A percentile compares a stretch with the other conserved stretches of the same genome.
Conservation (phyloP, 2,888 invertebrate species). For the Nymphalis polychloros region DNA sequence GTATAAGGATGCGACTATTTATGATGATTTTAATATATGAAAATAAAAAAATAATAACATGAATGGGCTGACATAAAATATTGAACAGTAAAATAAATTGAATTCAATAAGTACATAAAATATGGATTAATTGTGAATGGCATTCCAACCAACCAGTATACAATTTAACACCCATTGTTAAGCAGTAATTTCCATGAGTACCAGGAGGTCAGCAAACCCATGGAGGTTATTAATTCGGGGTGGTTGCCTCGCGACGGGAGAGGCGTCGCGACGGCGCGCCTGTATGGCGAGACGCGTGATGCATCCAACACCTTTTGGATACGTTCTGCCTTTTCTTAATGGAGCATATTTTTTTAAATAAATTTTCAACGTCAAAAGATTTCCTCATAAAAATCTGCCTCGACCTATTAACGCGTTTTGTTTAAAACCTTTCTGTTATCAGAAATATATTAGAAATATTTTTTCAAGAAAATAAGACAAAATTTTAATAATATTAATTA, state of each 20-base stretch:
- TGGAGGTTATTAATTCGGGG: conserved; percentile 48
- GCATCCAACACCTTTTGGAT: conserved; percentile 43
- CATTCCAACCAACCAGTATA: conserved; percentile 5
- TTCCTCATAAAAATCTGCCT: neutral
- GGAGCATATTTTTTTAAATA: conserved; percentile 9
- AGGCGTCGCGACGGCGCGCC: conserved; percentile 57
- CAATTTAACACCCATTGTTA: conserved; percentile 25
- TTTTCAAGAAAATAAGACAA: no score
- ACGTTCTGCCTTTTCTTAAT: conserved; percentile 13
- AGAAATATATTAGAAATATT: neutral
- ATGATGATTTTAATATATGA: no score
- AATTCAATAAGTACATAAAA: neutral
- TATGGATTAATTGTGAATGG: neutral
- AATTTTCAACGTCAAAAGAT: neutral
- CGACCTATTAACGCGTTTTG: neutral
- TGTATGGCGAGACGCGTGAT: conserved; percentile 54
- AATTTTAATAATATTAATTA: no score
- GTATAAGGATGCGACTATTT: no score
- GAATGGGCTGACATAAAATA: no score
- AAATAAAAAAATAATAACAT: no score
- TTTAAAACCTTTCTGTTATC: neutral
- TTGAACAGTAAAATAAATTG: no score
- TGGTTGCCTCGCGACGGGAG: conserved; percentile 55
- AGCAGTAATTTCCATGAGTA: conserved; percentile 37
- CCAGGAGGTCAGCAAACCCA: conserved; percentile 57